Conservation (phyloP, 2,888 invertebrate species). For the Calameuta filiformis region DNA sequence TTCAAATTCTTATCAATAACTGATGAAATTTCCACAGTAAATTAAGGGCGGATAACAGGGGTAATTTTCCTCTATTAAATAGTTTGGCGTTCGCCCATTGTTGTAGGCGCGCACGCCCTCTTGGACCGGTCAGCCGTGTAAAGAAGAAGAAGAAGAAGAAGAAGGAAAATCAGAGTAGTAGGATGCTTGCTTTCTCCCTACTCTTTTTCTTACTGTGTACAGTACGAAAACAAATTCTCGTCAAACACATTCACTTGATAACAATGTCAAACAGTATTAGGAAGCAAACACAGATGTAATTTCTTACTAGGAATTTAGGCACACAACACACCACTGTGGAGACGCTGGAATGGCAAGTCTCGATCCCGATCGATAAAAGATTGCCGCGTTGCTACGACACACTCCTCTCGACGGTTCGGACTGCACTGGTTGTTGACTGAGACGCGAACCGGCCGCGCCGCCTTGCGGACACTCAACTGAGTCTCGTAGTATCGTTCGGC, state of each 20-base stretch:
- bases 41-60: neutral
- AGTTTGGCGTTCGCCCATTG: slow-evolving; percentile 49
- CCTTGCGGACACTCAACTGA: neutral
- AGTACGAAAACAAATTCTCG: neutral
- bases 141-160: neutral
- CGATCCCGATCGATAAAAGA: neutral
- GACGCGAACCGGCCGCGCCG: neutral
- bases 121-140: slow-evolving; percentile 9
- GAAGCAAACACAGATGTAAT: neutral
- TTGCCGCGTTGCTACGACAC: neutral
- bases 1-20: neutral
- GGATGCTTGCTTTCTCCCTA: neutral
- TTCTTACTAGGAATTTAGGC: neutral
- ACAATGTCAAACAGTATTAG: neutral
- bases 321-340: neutral
- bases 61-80: slow-evolving; percentile 32
- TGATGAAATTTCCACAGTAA: neutral
- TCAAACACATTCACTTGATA: neutral
- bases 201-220: neutral
- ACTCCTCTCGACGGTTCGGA: neutral
- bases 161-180: neutral
- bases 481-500: neutral
- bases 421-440: neutral
- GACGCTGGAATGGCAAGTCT: neutral
- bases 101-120: slow-evolving; percentile 46